Base-by-base conservation (phyloP, 2,113 vertebrate genomes). In the Crypturellus undulatus region DNA sequence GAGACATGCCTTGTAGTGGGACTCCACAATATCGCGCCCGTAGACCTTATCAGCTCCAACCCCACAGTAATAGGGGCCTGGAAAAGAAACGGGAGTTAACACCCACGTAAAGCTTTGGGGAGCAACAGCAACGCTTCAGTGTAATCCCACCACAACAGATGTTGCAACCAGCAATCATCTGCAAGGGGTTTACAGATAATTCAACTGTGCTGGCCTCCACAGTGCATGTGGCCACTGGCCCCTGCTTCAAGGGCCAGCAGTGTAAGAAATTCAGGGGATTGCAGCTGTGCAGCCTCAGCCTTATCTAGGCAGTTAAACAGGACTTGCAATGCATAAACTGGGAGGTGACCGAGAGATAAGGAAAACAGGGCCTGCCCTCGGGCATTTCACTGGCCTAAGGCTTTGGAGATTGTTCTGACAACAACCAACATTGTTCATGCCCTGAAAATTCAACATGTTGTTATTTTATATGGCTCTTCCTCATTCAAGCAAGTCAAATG, bases 41-140 rank as follows among this genome's bases (percentile, higher is more conserved):
- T 97, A 98, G 17, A 98, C 98, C 47, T 97, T 97, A 76, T 98
- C 96, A 8, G 99, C 98, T 34, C 99, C 99, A 70, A 99, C 98
- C 2, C 98, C 97, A 3, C 99, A 99, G 96, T 99, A 99, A 79
- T 99, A 99, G 2, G 98, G 98, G 34, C 99, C 99, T 99, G 91
- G 30, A 51, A 89, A 84, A 17, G 28, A 71, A 59, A 78, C 22
- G 77, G 45, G 24, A 58, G 21, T 70, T 43, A 82, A 7, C 62
- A 84, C 10, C 10, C 64, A 21, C 68, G 20, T 22, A 45, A 75
- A 83, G 36, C 4, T 76, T 47, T 5, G 1, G n/a, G 65, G 20
- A 92, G 9, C 19, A 76, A 38, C 2, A 64, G 4, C 32, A 77
- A 30, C 71, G 4, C 1, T 32, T 36, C 9, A 30, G 16, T 6